Evolutionary conservation across 2,113 vertebrate genomes (phyloP), one percentile per base, ranked within the genome.

Genomic region (Cynocephalus volans): DNA sequence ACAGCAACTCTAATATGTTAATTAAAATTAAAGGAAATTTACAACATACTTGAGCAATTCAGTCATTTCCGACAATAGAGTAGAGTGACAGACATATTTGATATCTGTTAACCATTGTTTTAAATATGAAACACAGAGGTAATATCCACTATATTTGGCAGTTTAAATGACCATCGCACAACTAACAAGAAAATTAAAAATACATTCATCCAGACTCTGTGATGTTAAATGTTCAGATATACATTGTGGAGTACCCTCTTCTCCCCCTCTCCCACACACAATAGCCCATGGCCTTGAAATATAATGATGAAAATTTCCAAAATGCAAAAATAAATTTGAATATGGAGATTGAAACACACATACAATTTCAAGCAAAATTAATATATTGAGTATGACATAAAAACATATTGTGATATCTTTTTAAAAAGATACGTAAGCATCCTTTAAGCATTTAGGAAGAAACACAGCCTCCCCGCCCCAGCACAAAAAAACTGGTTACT

Each of bases 161-260:
- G 45, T 41, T 87, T 69, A 75, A 91, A 15, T 80, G 33, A 75
- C 70, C 12, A 79, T 69, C 3, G 1, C 3, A 86, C 6, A 95
- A 84, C 3, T 85, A 73, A 28, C 56, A 93, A 90, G 21, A 45
- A 85, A 76, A 76, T 86, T 72, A 77, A 86, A 69, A 65, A n/a
- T 72, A 64, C 70, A 65, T 62, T 92, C 31, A 76, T 48, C n/a
- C 18, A 28, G 14, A 95, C 1, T 75, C 11, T n/a, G 80, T 48
- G 19, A 41, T 56, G 2, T 17, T 54, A 64, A 89, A 95, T 75
- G 10, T n/a, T 67, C 24, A 41, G 3, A 54, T 26, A 85, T 19
- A 50, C 3, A 23, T 70, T 75, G 3, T 60, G 33, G 6, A 1
- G 4, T 41, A 41, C 41, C 41, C 41, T 4, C 41, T 41, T 41